These are phyloP conservation scores for Paragorgia papillata DNA, from an alignment of 92 coral and sea anemone species.

Conservation along the genomic window DNA sequence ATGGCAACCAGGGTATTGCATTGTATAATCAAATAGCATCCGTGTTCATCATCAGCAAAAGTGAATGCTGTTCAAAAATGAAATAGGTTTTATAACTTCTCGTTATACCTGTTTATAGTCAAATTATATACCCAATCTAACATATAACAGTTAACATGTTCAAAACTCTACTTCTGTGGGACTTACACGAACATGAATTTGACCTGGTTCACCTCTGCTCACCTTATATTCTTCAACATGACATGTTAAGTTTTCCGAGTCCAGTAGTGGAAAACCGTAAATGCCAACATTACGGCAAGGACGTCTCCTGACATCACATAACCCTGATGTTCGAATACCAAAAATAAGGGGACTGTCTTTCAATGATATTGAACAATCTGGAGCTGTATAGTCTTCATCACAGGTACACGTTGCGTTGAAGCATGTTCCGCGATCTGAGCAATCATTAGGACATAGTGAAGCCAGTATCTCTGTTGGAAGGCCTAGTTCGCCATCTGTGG, in stretches of 20 bases:
- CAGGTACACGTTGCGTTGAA: conserved; percentile 69
- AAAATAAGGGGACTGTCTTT: conserved; percentile 42
- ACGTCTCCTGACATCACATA: conserved; percentile 63
- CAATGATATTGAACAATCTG: conserved; percentile 69
- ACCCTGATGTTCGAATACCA: conserved; percentile 56
- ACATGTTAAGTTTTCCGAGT: conserved; percentile 66
- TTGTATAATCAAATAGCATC: no score
- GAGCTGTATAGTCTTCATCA: conserved; percentile 62
- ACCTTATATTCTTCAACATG: conserved; percentile 67
- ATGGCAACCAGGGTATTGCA: no score
- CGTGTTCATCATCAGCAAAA: no score
- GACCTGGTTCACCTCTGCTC: no score
- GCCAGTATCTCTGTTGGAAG: conserved; percentile 38
- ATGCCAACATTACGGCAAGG: conserved; percentile 61
- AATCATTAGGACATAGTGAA: conserved; percentile 72
- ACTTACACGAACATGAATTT: no score
- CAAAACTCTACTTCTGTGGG: no score
- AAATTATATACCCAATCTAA: no score
- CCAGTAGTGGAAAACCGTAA: conserved; percentile 56
- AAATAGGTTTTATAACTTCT: no score
- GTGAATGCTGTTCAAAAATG: no score
- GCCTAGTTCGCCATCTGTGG: conserved; percentile 12
- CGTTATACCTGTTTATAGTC: no score
- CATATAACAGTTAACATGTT: no score
- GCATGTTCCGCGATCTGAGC: conserved; percentile 72